These are phyloP conservation scores for Campoplex capitator DNA, from an alignment of 2,888 invertebrate species.

Conservation along the genomic window DNA sequence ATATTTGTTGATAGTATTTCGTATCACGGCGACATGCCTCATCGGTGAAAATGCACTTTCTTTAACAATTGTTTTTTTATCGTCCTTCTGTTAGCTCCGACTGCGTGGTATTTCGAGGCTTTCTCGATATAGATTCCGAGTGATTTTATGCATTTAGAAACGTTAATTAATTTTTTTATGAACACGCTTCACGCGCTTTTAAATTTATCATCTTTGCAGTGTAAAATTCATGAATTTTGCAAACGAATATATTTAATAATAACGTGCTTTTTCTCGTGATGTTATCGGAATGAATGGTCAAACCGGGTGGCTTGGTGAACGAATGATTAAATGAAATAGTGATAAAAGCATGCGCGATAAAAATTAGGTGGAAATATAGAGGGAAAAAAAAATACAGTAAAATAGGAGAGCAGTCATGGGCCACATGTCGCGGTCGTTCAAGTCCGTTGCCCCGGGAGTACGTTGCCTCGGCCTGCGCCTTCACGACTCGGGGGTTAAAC, in stretches of 20 bases:
- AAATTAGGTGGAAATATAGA: constrained; percentile 39
- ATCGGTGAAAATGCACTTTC: too few species aligned
- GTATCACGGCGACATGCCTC: background rate
- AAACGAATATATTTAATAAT: background rate
- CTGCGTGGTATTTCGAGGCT: background rate
- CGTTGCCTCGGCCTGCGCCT: constrained; percentile 74
- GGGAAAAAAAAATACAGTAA: constrained; percentile 42
- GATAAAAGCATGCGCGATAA: constrained; percentile 21
- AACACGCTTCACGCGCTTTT: background rate
- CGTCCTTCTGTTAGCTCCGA: too few species aligned
- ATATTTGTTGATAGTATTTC: background rate
- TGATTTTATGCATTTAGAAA: too few species aligned
- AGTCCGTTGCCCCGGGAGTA: constrained; percentile 79
- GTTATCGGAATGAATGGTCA: constrained; percentile 23
- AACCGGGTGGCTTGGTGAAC: constrained; percentile 35
- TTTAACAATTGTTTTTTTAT: too few species aligned
- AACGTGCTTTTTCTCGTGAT: background rate
- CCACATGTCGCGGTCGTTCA: constrained; percentile 79
- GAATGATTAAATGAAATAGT: constrained; percentile 34
- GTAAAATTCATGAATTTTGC: background rate
- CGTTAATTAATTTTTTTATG: background rate
- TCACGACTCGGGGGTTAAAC: constrained; percentile 69
- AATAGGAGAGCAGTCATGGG: constrained; percentile 66
- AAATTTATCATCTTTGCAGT: background rate
- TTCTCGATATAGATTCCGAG: too few species aligned